Evolutionary conservation across 2,113 vertebrate species (phyloP).

Genomic region (Accipiter cooperii): DNA sequence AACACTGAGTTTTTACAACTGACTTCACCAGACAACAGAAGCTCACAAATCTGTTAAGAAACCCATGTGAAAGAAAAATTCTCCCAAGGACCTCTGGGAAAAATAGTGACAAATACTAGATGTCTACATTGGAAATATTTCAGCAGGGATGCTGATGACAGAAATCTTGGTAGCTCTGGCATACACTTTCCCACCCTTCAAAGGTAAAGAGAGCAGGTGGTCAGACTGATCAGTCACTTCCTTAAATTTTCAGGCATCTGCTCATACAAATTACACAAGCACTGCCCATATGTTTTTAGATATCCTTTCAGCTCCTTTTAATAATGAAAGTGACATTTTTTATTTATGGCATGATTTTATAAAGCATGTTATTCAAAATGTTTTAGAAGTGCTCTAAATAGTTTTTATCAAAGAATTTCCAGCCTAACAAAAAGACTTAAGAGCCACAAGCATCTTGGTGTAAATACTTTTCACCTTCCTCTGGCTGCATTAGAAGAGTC

Average conservation of each 20-base stretch:
- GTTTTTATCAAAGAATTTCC: not conserved
- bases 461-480: not conserved
- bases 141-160: not conserved
- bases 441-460: not conserved
- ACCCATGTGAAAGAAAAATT: not conserved
- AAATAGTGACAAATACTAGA: not conserved
- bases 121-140: not conserved
- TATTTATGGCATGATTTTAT: not conserved
- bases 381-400: not conserved
- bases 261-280: not conserved
- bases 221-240: not conserved
- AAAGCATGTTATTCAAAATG: not conserved
- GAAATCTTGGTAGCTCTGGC: not conserved
- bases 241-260: not conserved
- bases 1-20: not conserved
- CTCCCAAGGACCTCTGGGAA: not conserved
- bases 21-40: not conserved
- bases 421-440: not conserved
- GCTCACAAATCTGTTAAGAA: not conserved
- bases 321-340: not conserved
- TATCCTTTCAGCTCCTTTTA: not conserved
- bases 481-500: not conserved
- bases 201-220: not conserved
- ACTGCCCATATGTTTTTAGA: not conserved
- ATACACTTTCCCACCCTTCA: not conserved